These are phyloP conservation scores for Lagorchestes hirsutus DNA, from an alignment of 2,797 vertebrate species.

Conservation along the genomic window DNA sequence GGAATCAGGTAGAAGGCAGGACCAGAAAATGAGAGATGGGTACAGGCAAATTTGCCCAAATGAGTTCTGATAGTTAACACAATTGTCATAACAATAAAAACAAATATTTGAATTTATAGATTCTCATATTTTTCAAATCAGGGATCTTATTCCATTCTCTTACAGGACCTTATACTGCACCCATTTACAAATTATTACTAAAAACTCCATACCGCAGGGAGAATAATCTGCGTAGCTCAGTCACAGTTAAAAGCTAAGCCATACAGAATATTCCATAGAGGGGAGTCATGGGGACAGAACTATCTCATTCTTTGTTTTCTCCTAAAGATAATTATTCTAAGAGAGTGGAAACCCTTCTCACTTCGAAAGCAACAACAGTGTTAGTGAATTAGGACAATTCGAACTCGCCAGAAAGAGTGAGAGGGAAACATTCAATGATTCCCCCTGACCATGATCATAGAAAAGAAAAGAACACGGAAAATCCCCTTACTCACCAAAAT, in stretches of 20 bases:
- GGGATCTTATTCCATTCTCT: slow-evolving; percentile 18
- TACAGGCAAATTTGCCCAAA: background rate
- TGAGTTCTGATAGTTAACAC: background rate
- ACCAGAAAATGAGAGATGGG: background rate
- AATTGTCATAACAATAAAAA: background rate
- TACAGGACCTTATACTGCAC: slow-evolving; percentile 1
- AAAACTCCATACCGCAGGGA: background rate
- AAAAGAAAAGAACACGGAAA: slow-evolving; percentile 49
- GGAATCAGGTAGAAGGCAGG: background rate
- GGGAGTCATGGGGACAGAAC: slow-evolving; percentile 48
- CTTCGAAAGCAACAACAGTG: slow-evolving; percentile 67
- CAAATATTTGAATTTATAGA: slow-evolving; percentile 20
- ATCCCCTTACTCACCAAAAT: slow-evolving; percentile 64
- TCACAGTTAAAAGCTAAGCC: slow-evolving; percentile 47
- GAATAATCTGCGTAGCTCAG: background rate
- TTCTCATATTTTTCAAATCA: slow-evolving; percentile 27
- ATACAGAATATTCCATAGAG: slow-evolving; percentile 57
- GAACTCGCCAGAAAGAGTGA: slow-evolving; percentile 72
- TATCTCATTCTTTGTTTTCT: slow-evolving; percentile 53
- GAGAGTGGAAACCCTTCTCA: slow-evolving; percentile 62
- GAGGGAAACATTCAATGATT: slow-evolving; percentile 58
- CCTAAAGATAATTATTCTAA: slow-evolving; percentile 5
- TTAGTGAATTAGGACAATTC: slow-evolving; percentile 62
- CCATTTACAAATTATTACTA: background rate
- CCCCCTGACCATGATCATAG: slow-evolving; percentile 30